These are phyloP conservation scores for Tridacna crocea DNA, from an alignment of 2,888 invertebrate genomes.

Conservation along the genomic window DNA sequence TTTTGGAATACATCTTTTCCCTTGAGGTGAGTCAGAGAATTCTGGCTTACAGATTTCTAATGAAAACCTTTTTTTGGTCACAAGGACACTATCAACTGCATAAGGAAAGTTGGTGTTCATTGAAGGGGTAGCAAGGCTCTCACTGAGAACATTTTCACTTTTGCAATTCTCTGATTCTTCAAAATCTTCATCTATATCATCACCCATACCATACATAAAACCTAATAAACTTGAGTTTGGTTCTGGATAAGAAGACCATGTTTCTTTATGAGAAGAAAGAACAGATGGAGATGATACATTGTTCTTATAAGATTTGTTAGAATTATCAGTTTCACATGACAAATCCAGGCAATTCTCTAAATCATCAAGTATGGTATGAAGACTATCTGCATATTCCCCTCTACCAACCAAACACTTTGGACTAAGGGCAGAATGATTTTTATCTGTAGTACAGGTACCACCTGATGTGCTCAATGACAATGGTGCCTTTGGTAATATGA, in stretches of 20 bases:
- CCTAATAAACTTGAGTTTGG: not conserved
- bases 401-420: not conserved
- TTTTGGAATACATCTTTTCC: no score
- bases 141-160: not conserved
- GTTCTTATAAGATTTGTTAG: not conserved
- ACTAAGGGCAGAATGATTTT: not conserved
- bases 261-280: not conserved
- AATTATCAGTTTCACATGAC: not conserved
- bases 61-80: slow-evolving; percentile 52
- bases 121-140: not conserved
- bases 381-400: slow-evolving; percentile 25
- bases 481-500: slow-evolving; percentile 11
- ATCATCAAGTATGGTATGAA: slow-evolving; percentile 33
- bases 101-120: slow-evolving; percentile 31
- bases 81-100: slow-evolving; percentile 55
- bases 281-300: not conserved
- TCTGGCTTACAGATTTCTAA: not conserved
- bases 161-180: not conserved
- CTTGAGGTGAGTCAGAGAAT: slow-evolving; percentile 23
- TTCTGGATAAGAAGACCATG: not conserved
- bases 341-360: slow-evolving; percentile 42
- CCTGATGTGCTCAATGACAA: not conserved
- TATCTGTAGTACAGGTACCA: not conserved
- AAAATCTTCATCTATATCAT: slow-evolving; percentile 12
- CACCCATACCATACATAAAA: slow-evolving; percentile 9